Evolutionary conservation across 1,140 invertebrate species (phyloP).

Genomic region (Artemia franciscana): DNA sequence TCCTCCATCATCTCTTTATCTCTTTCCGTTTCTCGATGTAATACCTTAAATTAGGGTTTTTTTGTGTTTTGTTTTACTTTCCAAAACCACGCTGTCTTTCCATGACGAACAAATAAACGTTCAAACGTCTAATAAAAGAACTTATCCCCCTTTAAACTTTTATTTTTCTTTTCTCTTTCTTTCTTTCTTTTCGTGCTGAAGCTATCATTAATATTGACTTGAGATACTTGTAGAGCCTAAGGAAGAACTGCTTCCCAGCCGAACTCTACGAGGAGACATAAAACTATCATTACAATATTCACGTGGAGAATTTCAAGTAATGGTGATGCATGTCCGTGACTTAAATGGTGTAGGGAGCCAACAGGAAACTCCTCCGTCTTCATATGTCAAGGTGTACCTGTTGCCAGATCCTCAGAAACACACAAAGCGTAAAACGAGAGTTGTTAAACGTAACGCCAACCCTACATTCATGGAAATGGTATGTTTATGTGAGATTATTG

Average conservation of each 20-base stretch:
- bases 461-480: slow-evolving; percentile 97
- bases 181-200: neutral
- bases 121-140: too few relatives aligned
- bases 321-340: slow-evolving; percentile 69
- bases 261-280: slow-evolving; percentile 30
- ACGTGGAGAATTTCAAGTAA: slow-evolving; percentile 49
- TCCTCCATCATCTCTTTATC: too few relatives aligned
- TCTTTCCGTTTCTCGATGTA: too few relatives aligned
- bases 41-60: too few relatives aligned
- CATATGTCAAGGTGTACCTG: slow-evolving; percentile 84
- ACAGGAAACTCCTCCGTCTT: slow-evolving; percentile 38
- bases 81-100: too few relatives aligned
- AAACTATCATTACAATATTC: slow-evolving; percentile 64
- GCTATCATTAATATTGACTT: neutral
- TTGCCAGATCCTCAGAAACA: slow-evolving; percentile 42
- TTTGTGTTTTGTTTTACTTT: too few relatives aligned
- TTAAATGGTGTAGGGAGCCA: slow-evolving; percentile 40
- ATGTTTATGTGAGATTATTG: too few relatives aligned
- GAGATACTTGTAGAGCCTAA: neutral
- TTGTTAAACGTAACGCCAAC: slow-evolving; percentile 69
- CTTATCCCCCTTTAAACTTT: too few relatives aligned
- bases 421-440: slow-evolving; percentile 71
- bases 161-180: too few relatives aligned
- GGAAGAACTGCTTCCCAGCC: slow-evolving; percentile 1
- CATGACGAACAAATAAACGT: too few relatives aligned